A percentile compares a stretch with the other conserved stretches of the same genome.
Evolutionary conservation across 2,888 invertebrate species (phyloP).

Genomic region (Meteorus colon): DNA sequence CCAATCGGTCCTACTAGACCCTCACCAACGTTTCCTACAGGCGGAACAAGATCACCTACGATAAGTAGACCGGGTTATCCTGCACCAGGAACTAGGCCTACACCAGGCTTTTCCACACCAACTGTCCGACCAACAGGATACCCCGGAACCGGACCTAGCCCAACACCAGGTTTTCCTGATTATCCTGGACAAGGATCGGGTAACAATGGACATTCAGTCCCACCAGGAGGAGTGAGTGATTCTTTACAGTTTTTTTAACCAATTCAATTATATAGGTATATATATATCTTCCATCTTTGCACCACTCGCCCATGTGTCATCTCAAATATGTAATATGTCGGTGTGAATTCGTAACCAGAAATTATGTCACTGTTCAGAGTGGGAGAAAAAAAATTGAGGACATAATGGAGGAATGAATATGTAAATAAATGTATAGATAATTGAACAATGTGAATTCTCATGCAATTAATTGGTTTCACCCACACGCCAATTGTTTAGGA

Average conservation of each 20-base stretch:
- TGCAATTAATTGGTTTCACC: slow-evolving; percentile 35
- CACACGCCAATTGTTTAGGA: slow-evolving; percentile 40
- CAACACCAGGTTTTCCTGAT: slow-evolving; percentile 57
- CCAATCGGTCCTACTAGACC: slow-evolving; percentile 51
- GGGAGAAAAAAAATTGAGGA: neutral
- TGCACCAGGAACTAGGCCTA: slow-evolving; percentile 55
- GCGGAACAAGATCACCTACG: slow-evolving; percentile 48
- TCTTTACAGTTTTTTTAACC: slow-evolving; percentile 8
- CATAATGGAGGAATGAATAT: neutral
- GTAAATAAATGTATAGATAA: neutral
- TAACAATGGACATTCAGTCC: slow-evolving; percentile 58
- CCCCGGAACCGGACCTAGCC: slow-evolving; percentile 55
- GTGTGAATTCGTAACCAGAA: neutral
- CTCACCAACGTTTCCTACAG: slow-evolving; percentile 53
- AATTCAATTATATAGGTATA: neutral
- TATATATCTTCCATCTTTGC: too few relatives aligned
- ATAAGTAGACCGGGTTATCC: slow-evolving; percentile 53
- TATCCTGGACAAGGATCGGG: slow-evolving; percentile 61
- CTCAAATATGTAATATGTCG: too few relatives aligned
- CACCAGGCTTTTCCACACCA: slow-evolving; percentile 55
- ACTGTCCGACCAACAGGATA: slow-evolving; percentile 44
- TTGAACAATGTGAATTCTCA: slow-evolving; percentile 37
- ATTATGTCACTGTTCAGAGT: slow-evolving; percentile 30
- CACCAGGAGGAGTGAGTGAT: slow-evolving; percentile 59
- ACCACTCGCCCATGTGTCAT: too few relatives aligned